Percentiles rank a stretch among this genome's conserved stretches.
Conservation (phyloP, 2,113 vertebrate genomes). For the Atlantisia rogersi region DNA sequence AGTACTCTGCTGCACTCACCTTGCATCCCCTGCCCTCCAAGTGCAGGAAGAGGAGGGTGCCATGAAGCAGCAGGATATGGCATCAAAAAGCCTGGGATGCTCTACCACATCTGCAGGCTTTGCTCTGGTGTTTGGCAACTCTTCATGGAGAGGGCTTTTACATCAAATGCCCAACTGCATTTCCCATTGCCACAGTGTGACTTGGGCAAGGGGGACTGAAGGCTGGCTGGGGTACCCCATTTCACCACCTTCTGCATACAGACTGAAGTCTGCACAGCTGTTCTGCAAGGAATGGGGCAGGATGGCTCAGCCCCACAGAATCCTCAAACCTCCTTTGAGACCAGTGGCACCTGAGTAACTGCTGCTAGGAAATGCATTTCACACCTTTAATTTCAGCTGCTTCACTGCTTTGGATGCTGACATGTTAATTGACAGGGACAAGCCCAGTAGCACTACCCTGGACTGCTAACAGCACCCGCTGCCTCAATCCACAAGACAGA, state of each 20-base stretch:
- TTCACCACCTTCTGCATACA: rapidly evolving
- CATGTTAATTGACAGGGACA: background rate
- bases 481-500: rapidly evolving
- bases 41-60: background rate
- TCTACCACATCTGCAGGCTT: rapidly evolving
- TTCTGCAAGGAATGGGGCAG: background rate
- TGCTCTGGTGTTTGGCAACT: background rate
- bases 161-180: too few relatives aligned
- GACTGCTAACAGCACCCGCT: background rate
- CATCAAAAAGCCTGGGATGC: background rate
- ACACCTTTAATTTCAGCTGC: background rate
- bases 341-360: background rate
- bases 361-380: background rate
- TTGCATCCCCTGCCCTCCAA: background rate
- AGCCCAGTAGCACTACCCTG: background rate
- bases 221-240: rapidly evolving
- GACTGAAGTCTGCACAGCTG: rapidly evolving
- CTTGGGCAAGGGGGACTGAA: background rate
- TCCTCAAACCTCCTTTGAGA: background rate
- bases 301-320: background rate
- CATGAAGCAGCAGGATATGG: background rate
- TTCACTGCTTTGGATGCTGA: background rate
- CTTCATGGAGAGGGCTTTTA: background rate
- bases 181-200: background rate
- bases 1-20: background rate